Evolutionary conservation across 2,888 invertebrate species (phyloP).

Genomic region (Portevinia maculata): DNA sequence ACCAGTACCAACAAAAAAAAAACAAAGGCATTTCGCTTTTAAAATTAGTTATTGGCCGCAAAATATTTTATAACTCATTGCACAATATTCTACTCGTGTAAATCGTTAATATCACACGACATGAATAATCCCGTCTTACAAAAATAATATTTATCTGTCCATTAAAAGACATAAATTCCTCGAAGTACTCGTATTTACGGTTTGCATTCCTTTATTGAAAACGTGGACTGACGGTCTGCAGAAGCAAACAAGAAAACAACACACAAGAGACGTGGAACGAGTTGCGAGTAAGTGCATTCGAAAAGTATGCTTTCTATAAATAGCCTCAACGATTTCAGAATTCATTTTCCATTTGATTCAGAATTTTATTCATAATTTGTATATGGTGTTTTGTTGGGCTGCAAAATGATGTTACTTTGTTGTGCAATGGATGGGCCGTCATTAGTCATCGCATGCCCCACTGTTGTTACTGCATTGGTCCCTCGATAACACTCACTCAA

Average conservation of each 20-base stretch:
- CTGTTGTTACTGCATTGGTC: too few relatives aligned
- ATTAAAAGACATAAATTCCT: conserved; percentile 12
- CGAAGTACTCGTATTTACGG: conserved; percentile 8
- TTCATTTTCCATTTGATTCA: conserved; percentile 52
- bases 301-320: conserved; percentile 55
- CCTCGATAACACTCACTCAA: conserved; percentile 19
- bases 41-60: background rate
- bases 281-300: conserved; percentile 54
- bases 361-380: conserved; percentile 36
- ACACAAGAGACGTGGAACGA: conserved; percentile 12
- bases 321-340: conserved; percentile 55
- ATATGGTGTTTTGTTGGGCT: conserved; percentile 51
- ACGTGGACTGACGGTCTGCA: conserved; percentile 35
- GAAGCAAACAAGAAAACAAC: conserved; percentile 25
- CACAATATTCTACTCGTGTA: too few relatives aligned
- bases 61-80: background rate
- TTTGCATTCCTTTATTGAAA: conserved; percentile 59
- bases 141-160: conserved; percentile 30
- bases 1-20: background rate
- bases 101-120: background rate
- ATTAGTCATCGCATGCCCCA: conserved; percentile 50
- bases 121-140: background rate
- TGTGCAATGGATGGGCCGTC: background rate
- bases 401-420: conserved; percentile 37
- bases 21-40: background rate